phyloP scores from a whole-genome alignment of 2,888 invertebrate species.

The Drosophila ustulata region DNA sequence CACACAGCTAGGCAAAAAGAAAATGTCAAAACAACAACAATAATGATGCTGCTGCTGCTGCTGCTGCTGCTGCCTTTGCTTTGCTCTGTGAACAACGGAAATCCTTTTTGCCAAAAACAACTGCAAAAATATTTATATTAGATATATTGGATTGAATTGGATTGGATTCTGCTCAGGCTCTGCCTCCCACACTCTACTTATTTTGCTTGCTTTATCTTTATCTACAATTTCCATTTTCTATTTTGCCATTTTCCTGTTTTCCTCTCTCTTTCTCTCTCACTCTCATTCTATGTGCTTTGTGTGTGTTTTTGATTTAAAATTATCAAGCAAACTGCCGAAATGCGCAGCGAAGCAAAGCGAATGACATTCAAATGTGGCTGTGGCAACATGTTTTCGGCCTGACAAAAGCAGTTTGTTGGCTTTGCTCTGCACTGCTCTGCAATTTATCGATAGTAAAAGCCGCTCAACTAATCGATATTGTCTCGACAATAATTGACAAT shows the following conservation, averaged over 20 bases:
- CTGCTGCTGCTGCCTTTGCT: slow-evolving; percentile 17
- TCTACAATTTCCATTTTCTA: slow-evolving; percentile 34
- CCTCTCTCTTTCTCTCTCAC: not conserved
- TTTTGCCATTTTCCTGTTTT: slow-evolving; percentile 25
- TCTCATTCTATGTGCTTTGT: not conserved
- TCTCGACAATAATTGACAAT: no score
- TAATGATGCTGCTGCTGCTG: slow-evolving; percentile 16
- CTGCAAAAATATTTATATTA: slow-evolving; percentile 79
- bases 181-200: not conserved
- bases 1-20: slow-evolving; percentile 42
- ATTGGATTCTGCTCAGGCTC: slow-evolving; percentile 23
- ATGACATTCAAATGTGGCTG: slow-evolving; percentile 40
- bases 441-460: not conserved
- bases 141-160: slow-evolving; percentile 73
- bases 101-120: slow-evolving; percentile 74
- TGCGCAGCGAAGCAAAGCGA: slow-evolving; percentile 20
- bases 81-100: slow-evolving; percentile 66
- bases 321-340: slow-evolving; percentile 45
- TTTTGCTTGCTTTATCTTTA: slow-evolving; percentile 6
- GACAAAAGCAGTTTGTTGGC: not conserved
- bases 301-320: slow-evolving; percentile 50
- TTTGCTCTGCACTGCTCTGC: not conserved
- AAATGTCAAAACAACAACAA: slow-evolving; percentile 65
- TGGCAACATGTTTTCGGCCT: slow-evolving; percentile 4
- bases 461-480: not conserved